Conservation (phyloP, 2,888 invertebrate genomes). For the Erebia aethiops region DNA sequence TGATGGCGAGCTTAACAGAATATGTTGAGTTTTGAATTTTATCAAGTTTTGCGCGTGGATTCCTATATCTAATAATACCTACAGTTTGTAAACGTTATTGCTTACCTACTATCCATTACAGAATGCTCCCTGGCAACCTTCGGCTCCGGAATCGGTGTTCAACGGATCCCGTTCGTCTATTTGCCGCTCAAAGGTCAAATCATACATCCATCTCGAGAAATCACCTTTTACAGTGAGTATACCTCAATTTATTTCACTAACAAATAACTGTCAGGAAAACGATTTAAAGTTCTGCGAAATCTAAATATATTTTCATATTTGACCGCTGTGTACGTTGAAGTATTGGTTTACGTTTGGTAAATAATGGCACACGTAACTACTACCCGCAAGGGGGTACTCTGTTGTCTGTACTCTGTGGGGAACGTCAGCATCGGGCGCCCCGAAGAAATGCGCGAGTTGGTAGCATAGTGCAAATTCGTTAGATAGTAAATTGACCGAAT, state of each 20-base stretch:
- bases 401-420: too few relatives aligned
- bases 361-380: too few relatives aligned
- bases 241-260: constrained; percentile 16
- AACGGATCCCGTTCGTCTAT: constrained; percentile 93
- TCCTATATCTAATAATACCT: too few relatives aligned
- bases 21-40: too few relatives aligned
- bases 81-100: background rate
- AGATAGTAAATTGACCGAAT: too few relatives aligned
- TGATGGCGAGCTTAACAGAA: too few relatives aligned
- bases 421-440: too few relatives aligned
- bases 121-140: constrained; percentile 93
- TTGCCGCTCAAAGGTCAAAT: constrained; percentile 93
- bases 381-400: too few relatives aligned
- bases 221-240: constrained; percentile 89
- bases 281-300: background rate
- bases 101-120: constrained; percentile 52
- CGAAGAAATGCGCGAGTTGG: too few relatives aligned
- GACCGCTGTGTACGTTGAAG: too few relatives aligned
- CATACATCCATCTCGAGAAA: constrained; percentile 93
- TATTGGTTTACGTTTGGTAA: too few relatives aligned
- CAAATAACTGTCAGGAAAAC: background rate
- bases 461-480: too few relatives aligned
- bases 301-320: background rate
- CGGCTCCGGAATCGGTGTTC: constrained; percentile 85
- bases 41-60: background rate